Percentiles rank a stretch among this genome's conserved stretches.
Evolutionary conservation across 1,140 invertebrate species (phyloP).

Genomic region (Teleogryllus occipitalis): DNA sequence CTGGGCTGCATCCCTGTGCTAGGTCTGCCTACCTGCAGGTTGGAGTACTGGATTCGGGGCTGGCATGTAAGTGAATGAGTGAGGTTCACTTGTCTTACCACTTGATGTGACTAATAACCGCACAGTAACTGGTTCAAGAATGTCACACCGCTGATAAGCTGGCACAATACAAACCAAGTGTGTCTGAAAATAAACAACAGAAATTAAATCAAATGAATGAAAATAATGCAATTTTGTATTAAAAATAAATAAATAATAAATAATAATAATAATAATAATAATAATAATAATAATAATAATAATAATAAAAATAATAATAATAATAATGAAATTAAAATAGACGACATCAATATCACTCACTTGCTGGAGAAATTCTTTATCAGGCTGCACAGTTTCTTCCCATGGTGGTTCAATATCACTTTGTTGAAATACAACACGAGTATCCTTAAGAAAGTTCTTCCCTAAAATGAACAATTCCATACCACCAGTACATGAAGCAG

Average conservation of each 20-base stretch:
- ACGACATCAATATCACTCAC: conserved; percentile 34
- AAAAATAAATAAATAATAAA: too few species aligned
- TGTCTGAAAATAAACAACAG: conserved; percentile 52
- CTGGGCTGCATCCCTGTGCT: conserved; percentile 2
- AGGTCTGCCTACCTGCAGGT: conserved; percentile 18
- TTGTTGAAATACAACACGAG: conserved; percentile 69
- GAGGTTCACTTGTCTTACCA: conserved; percentile 80
- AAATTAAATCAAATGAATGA: too few species aligned
- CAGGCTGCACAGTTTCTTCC: conserved; percentile 68
- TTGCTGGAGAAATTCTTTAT: conserved; percentile 78
- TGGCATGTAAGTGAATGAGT: conserved; percentile 75
- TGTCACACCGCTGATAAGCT: conserved; percentile 55
- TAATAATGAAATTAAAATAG: too few species aligned
- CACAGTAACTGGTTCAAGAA: conserved; percentile 59
- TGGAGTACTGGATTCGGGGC: conserved; percentile 53
- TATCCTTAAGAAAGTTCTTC: conserved; percentile 95
- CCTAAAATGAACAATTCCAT: conserved; percentile 90
- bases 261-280: too few species aligned
- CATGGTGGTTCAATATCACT: conserved; percentile 47
- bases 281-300: too few species aligned
- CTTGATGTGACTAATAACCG: conserved; percentile 76
- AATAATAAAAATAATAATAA: too few species aligned
- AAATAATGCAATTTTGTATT: too few species aligned
- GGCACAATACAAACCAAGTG: conserved; percentile 88
- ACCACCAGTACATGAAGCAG: conserved; percentile 70